phyloP scores from a whole-genome alignment of 2,888 invertebrate genomes.

The Protophormia terraenovae region DNA sequence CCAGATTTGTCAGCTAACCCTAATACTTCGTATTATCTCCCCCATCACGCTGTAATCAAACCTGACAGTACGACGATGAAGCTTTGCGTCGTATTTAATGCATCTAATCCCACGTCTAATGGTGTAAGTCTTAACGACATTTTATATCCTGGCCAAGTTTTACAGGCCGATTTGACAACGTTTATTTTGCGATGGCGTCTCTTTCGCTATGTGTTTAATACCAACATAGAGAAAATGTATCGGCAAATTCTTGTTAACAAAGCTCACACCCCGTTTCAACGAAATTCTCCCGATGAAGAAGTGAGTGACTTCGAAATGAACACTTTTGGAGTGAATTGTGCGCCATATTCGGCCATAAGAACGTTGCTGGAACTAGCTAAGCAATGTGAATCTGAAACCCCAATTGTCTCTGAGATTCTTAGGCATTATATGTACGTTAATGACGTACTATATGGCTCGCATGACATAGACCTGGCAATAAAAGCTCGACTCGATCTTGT shows the following conservation, averaged over 20 bases:
- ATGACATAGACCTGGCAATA: not conserved
- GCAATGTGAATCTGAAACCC: not conserved
- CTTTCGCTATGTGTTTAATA: slow-evolving; percentile 1
- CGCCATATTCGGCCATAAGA: not conserved
- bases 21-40: not conserved
- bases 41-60: slow-evolving; percentile 17
- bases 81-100: slow-evolving; percentile 9
- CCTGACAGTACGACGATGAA: not conserved
- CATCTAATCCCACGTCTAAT: not conserved
- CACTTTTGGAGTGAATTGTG: not conserved
- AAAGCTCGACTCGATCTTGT: not conserved
- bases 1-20: not conserved
- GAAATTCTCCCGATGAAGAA: not conserved
- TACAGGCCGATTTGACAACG: not conserved
- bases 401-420: not conserved
- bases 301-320: not conserved
- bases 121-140: not conserved
- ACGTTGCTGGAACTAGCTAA: not conserved
- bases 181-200: slow-evolving; percentile 6
- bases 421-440: slow-evolving; percentile 13
- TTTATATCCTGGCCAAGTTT: not conserved
- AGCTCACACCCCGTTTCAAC: not conserved
- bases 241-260: not conserved
- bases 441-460: not conserved
- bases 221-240: not conserved